Percentiles rank a stretch among this genome's conserved stretches.
phyloP scores from a whole-genome alignment of 2,113 vertebrate species.

The Barbus barbus region DNA sequence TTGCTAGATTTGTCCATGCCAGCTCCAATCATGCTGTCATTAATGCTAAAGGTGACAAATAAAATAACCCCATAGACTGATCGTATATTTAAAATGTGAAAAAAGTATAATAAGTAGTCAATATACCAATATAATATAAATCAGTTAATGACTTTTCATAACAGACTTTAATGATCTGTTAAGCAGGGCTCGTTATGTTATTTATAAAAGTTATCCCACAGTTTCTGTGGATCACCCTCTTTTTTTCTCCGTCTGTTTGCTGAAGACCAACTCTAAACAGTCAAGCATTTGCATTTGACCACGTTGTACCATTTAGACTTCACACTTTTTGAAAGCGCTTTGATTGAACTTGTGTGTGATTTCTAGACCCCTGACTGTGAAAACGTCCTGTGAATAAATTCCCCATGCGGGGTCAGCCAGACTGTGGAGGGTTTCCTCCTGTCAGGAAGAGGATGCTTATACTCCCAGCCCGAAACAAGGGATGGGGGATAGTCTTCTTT shows the following conservation, averaged over 20 bases:
- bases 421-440: constrained; percentile 31
- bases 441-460: constrained; percentile 40
- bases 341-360: constrained; percentile 8
- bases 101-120: background rate
- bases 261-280: background rate
- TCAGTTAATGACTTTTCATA: background rate
- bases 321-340: constrained; percentile 8
- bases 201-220: too few species aligned
- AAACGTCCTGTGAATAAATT: constrained; percentile 19
- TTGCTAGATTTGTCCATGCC: background rate
- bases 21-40: background rate
- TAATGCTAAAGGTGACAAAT: background rate
- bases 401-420: background rate
- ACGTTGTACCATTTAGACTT: background rate
- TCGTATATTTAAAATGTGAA: background rate
- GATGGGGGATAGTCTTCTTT: background rate
- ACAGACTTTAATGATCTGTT: too few species aligned
- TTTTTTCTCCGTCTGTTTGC: background rate
- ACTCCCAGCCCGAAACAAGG: constrained; percentile 26
- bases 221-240: background rate
- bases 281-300: background rate
- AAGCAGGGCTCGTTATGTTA: too few species aligned
- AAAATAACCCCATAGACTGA: background rate
- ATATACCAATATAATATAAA: background rate
- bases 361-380: constrained; percentile 18